Percentiles rank a stretch among this genome's conserved stretches.
Evolutionary conservation across 2,113 vertebrate species (phyloP).

Genomic region (Menura novaehollandiae): DNA sequence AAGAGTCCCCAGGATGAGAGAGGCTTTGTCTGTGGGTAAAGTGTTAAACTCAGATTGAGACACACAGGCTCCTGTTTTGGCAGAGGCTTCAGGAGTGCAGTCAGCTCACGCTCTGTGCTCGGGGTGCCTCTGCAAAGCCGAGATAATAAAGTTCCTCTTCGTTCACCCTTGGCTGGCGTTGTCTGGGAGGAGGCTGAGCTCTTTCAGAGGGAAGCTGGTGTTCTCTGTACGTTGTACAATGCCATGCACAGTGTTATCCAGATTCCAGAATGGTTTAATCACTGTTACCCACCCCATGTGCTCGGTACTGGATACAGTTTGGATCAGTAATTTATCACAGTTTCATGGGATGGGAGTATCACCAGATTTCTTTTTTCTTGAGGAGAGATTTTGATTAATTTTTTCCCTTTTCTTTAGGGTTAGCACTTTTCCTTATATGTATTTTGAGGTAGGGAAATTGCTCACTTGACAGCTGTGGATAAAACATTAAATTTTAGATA

Average conservation of each 20-base stretch:
- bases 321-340: background rate
- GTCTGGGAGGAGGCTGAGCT: background rate
- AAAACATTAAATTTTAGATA: constrained; percentile 34
- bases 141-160: background rate
- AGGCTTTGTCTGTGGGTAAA: background rate
- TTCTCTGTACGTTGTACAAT: background rate
- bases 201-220: background rate
- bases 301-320: background rate
- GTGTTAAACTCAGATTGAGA: background rate
- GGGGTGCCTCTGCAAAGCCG: background rate
- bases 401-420: background rate
- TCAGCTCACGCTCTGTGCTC: background rate
- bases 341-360: background rate
- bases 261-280: background rate
- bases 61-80: background rate
- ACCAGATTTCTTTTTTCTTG: background rate
- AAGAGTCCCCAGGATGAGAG: background rate
- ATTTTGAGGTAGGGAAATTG: background rate
- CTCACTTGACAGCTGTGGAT: constrained; percentile 30
- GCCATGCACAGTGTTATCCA: background rate
- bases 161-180: background rate
- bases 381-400: background rate
- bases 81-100: background rate
- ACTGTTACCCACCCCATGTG: background rate
- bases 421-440: background rate